phyloP scores from a whole-genome alignment of 2,113 vertebrate genomes.

The Aspiorhynchus laticeps region DNA sequence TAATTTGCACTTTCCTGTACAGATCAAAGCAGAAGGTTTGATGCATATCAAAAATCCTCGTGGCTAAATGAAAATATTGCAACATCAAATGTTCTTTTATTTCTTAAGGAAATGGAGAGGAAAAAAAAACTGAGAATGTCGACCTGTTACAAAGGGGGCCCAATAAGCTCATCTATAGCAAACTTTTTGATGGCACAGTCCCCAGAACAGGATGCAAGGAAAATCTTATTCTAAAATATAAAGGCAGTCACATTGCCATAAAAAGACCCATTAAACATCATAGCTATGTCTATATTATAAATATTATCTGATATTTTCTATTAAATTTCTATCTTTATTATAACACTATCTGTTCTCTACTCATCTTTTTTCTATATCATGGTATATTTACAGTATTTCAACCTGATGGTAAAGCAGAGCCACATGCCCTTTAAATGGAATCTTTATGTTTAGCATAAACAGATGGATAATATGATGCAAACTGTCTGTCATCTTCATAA shows the following conservation, averaged over 20 bases:
- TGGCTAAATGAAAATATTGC: background rate
- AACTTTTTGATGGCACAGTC: background rate
- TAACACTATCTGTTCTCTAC: too few relatives aligned
- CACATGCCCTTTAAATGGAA: background rate
- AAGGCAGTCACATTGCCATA: background rate
- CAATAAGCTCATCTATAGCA: background rate
- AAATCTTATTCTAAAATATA: background rate
- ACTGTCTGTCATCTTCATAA: background rate
- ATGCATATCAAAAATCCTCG: background rate
- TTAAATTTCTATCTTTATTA: too few relatives aligned
- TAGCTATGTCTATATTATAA: background rate
- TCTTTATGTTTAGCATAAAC: background rate
- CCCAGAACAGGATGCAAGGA: too few relatives aligned
- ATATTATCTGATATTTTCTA: background rate
- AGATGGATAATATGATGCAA: background rate
- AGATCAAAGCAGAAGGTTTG: background rate
- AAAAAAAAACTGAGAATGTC: background rate
- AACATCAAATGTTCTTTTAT: background rate
- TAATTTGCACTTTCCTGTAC: background rate
- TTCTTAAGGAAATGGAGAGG: background rate
- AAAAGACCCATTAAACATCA: background rate
- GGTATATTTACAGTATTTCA: background rate
- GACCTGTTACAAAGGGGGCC: background rate
- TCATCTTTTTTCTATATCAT: background rate
- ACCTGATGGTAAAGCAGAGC: background rate